Base-by-base conservation (phyloP, 2,888 invertebrate species). In the Trichogramma evanescens region DNA sequence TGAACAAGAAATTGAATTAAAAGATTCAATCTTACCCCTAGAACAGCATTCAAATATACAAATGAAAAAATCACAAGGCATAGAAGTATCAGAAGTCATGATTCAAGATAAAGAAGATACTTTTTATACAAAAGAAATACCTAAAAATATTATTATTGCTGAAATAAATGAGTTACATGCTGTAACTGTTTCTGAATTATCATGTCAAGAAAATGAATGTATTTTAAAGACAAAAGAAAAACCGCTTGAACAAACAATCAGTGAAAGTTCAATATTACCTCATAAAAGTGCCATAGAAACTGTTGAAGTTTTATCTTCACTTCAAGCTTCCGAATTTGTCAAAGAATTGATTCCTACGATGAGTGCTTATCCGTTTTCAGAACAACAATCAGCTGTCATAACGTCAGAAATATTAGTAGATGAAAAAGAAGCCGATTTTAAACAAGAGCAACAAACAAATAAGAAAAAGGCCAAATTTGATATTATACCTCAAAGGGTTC, bases 11-110 rank as follows among this genome's bases (percentile, higher is more conserved):
- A 73, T 72, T 55, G 67, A 70, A 41, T 76, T 78, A 64, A 68
- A 75, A 67, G 76, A 74, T 26, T 26, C 26, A 26, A 26, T 2
- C 26, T 26, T 26, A 26, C 26, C 26, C 3, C 26, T 26, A 26
- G 26, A 48, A 48, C 10, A 13, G 10, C 10, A 10, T 26, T 73
- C 78, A 9, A 63, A 72, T 43, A 71, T 70, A 1, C 80, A 80
- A 71, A 69, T 84, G 52, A 72, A 77, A 64, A 78, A 80, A 57
- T 75, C 76, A 59, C 75, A 79, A 45, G 68, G 77, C 1, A 54
- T 79, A 9, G 69, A 75, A 53, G 70, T 80, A 38, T 75, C 72
- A 4, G 76, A 80, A 67, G 74, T 73, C 38, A 65, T 72, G 39
- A 67, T 72, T 1, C 75, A 78, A 54, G 78, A 77, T 38, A 77